These are phyloP conservation scores for Laticauda laticaudata DNA, from an alignment of 2,113 vertebrate genomes.

Conservation along the genomic window DNA sequence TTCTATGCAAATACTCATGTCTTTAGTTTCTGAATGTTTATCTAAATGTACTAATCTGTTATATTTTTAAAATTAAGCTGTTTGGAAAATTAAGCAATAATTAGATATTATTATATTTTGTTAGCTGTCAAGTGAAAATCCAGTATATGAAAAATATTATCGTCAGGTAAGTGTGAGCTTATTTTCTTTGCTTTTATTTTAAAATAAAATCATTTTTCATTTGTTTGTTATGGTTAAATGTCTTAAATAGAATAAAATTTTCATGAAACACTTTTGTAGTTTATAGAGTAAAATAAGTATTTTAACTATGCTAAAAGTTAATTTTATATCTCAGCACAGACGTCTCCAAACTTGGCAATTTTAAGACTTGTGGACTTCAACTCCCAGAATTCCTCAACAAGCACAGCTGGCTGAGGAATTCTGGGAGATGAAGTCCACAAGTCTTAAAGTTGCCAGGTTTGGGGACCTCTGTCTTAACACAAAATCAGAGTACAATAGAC, in stretches of 20 bases:
- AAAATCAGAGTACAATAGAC: not conserved
- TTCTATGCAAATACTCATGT: not conserved
- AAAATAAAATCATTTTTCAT: not conserved
- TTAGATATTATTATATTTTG: not conserved
- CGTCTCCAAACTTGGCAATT: too few species aligned
- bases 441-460: too few species aligned
- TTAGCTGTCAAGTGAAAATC: conserved; percentile 96
- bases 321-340: not conserved
- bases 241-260: not conserved
- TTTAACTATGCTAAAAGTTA: not conserved
- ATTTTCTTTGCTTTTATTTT: conserved; percentile 5
- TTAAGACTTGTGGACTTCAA: too few species aligned
- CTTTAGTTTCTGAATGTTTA: not conserved
- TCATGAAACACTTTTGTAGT: not conserved
- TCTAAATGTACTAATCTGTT: not conserved
- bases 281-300: not conserved
- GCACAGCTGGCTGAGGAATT: too few species aligned
- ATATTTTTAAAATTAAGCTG: not conserved
- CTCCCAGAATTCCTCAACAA: too few species aligned
- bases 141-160: conserved; percentile 97
- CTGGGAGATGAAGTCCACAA: too few species aligned
- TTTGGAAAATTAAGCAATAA: not conserved
- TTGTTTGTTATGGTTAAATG: not conserved
- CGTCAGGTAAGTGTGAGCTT: conserved; percentile 82
- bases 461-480: too few species aligned